Evolutionary conservation across 2,113 vertebrate species (phyloP).

Genomic region (Lontra canadensis): DNA sequence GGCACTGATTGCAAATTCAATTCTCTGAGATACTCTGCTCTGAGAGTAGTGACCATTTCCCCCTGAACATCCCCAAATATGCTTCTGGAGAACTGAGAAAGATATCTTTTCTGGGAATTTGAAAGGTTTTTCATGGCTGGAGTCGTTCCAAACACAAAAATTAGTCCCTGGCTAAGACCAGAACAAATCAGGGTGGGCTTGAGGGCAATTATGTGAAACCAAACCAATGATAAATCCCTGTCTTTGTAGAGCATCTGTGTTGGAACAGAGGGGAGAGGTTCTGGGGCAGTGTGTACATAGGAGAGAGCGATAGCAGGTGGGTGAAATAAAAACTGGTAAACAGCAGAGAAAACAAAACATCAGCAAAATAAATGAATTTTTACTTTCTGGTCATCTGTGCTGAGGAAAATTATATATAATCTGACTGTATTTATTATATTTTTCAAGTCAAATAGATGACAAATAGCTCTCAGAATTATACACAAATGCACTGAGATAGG

Average conservation of each 20-base stretch:
- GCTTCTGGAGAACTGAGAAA: background rate
- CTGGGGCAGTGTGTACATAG: background rate
- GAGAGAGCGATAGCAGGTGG: background rate
- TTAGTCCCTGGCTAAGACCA: background rate
- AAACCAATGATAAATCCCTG: background rate
- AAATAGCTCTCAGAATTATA: conserved; percentile 7
- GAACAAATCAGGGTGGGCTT: background rate
- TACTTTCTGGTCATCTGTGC: background rate
- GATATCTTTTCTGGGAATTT: background rate
- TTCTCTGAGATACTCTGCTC: background rate
- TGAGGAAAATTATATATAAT: background rate
- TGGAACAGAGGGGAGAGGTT: background rate
- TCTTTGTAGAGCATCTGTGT: background rate
- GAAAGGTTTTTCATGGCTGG: background rate
- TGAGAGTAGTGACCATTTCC: background rate
- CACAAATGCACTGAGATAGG: background rate
- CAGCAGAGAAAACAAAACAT: background rate
- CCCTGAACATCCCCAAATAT: background rate
- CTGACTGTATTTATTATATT: background rate
- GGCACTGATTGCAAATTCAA: background rate
- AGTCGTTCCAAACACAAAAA: background rate
- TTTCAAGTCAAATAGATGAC: conserved; percentile 11
- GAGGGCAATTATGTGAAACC: background rate
- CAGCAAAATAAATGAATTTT: background rate
- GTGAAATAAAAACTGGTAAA: background rate